phyloP scores from a whole-genome alignment of 2,888 invertebrate species.

The Polyommatus iphigenia region DNA sequence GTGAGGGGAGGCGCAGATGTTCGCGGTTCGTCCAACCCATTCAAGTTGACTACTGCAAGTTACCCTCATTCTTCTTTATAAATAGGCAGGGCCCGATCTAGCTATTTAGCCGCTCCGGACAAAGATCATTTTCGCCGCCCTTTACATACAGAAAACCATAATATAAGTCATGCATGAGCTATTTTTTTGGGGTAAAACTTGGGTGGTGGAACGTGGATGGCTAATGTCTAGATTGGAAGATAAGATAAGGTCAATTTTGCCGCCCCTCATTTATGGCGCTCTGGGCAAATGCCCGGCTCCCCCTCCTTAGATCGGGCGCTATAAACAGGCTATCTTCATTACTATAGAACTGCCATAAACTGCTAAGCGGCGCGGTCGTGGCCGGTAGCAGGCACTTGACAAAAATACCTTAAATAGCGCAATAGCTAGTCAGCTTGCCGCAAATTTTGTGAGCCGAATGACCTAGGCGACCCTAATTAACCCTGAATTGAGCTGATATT shows the following conservation, averaged over 20 bases:
- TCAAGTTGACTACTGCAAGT: neutral
- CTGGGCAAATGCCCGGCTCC: no score
- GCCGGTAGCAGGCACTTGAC: neutral
- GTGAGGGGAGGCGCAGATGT: neutral
- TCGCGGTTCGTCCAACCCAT: neutral
- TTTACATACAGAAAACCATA: no score
- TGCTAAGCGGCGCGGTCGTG: neutral
- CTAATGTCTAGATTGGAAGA: no score
- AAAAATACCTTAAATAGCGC: neutral
- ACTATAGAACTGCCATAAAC: neutral
- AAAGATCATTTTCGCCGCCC: no score
- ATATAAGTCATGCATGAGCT: no score
- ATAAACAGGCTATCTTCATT: neutral
- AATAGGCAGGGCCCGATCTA: neutral
- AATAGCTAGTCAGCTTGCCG: neutral
- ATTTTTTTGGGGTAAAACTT: no score
- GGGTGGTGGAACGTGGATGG: no score
- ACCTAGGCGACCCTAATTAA: neutral
- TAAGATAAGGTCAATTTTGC: no score
- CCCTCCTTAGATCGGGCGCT: no score
- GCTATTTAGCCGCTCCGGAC: no score
- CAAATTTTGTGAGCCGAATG: neutral
- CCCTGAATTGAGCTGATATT: neutral
- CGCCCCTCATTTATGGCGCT: no score
- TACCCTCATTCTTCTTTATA: neutral